Conservation (phyloP, 2,888 invertebrate species). For the Sericinus montela region DNA sequence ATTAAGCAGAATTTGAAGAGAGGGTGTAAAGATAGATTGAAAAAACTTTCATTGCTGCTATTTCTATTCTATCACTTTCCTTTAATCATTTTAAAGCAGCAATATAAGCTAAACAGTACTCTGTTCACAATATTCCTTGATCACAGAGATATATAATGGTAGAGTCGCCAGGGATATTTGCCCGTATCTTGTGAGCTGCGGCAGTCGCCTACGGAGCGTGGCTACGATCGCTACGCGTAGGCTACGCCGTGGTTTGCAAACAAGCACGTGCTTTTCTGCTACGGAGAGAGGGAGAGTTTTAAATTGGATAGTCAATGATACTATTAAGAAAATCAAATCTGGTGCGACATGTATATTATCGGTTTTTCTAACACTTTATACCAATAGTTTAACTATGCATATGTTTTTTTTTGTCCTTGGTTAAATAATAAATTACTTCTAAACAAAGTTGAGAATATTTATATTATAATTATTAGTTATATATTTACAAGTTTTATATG, state of each 20-base stretch:
- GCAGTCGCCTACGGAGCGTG: conserved; percentile 68
- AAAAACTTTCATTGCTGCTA: conserved; percentile 18
- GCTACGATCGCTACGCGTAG: conserved; percentile 51
- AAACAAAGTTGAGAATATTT: too few relatives aligned
- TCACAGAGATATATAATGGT: conserved; percentile 37
- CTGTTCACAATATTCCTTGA: conserved; percentile 33
- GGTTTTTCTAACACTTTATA: too few relatives aligned
- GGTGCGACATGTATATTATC: too few relatives aligned
- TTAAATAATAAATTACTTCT: too few relatives aligned
- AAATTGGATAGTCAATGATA: conserved; percentile 4
- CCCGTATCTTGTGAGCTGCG: conserved; percentile 52
- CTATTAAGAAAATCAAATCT: background rate
- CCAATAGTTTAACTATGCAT: too few relatives aligned
- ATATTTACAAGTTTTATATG: too few relatives aligned
- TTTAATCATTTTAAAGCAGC: conserved; percentile 25
- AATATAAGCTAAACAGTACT: conserved; percentile 33
- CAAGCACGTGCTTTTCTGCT: conserved; percentile 38
- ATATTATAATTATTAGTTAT: too few relatives aligned
- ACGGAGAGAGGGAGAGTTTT: too few relatives aligned
- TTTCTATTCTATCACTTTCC: conserved; percentile 12
- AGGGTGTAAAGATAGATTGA: background rate
- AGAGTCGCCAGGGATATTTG: conserved; percentile 44
- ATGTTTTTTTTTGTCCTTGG: too few relatives aligned
- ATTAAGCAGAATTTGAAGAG: conserved; percentile 3
- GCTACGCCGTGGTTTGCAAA: conserved; percentile 43